Percentiles rank a stretch among this genome's conserved stretches.
These are phyloP conservation scores for Vanessa atalanta DNA, from an alignment of 1,140 invertebrate genomes.

Conservation along the genomic window DNA sequence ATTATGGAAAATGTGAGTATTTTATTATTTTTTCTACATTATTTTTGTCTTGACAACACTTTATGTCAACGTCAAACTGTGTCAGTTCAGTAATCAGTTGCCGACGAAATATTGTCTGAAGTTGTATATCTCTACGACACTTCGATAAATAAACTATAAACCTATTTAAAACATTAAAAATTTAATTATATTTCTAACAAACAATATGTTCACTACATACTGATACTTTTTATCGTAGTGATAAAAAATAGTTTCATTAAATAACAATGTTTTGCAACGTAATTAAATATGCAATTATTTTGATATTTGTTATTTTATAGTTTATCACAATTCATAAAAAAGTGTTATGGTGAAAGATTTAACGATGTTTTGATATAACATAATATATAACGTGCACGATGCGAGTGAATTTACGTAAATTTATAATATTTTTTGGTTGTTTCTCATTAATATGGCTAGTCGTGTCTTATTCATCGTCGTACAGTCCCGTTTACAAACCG, in stretches of 20 bases:
- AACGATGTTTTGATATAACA: constrained; percentile 4
- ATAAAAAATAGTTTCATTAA: neutral
- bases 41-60: neutral
- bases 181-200: neutral
- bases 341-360: constrained; percentile 2
- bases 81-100: constrained; percentile 2
- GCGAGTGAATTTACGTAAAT: constrained; percentile 61
- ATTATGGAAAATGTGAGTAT: no score
- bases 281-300: constrained; percentile 1
- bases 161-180: neutral
- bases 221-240: neutral
- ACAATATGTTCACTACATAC: neutral
- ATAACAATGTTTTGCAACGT: neutral
- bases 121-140: neutral
- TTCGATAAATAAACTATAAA: constrained; percentile 4
- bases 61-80: neutral
- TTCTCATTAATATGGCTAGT: constrained; percentile 54
- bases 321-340: neutral
- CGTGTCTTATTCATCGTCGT: constrained; percentile 52
- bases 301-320: constrained; percentile 14
- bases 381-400: constrained; percentile 43
- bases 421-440: constrained; percentile 43
- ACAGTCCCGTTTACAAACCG: constrained; percentile 39
- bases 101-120: neutral
- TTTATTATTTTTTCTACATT: neutral